These are phyloP conservation scores for Mesaphorura yosii DNA, from an alignment of 1,140 invertebrate genomes.

Conservation along the genomic window DNA sequence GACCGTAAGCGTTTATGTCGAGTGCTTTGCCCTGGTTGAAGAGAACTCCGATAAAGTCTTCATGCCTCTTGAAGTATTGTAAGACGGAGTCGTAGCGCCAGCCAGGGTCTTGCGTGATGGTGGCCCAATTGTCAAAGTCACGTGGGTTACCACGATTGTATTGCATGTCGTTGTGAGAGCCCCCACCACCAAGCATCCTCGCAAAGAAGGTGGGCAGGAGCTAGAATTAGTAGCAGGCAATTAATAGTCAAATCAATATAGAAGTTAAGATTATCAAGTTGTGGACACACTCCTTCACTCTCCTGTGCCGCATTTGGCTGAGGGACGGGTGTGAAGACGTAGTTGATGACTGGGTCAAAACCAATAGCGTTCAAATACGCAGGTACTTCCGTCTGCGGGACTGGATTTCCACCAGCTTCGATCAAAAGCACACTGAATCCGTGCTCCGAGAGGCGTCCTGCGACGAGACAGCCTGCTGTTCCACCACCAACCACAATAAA, in stretches of 20 bases:
- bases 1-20: neutral
- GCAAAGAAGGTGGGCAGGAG: neutral
- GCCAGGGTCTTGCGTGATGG: slow-evolving; percentile 40
- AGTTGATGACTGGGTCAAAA: slow-evolving; percentile 7
- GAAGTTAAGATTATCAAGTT: too few relatives aligned
- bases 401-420: slow-evolving; percentile 6
- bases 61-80: slow-evolving; percentile 38
- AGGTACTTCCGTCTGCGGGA: neutral
- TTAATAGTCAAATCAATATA: too few relatives aligned
- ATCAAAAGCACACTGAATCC: slow-evolving; percentile 4
- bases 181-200: slow-evolving; percentile 7
- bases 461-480: slow-evolving; percentile 5
- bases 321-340: neutral
- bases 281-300: neutral
- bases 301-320: neutral
- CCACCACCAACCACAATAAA: slow-evolving; percentile 6
- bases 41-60: slow-evolving; percentile 35
- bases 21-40: neutral
- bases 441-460: neutral
- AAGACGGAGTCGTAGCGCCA: slow-evolving; percentile 54
- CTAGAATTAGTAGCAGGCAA: neutral
- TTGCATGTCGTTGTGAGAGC: neutral
- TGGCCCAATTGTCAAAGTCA: slow-evolving; percentile 74
- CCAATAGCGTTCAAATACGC: neutral
- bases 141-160: slow-evolving; percentile 12